Percentiles rank a stretch among this genome's conserved stretches.
phyloP scores from a whole-genome alignment of 2,797 vertebrate species.

The Acanthurus leucopareius region DNA sequence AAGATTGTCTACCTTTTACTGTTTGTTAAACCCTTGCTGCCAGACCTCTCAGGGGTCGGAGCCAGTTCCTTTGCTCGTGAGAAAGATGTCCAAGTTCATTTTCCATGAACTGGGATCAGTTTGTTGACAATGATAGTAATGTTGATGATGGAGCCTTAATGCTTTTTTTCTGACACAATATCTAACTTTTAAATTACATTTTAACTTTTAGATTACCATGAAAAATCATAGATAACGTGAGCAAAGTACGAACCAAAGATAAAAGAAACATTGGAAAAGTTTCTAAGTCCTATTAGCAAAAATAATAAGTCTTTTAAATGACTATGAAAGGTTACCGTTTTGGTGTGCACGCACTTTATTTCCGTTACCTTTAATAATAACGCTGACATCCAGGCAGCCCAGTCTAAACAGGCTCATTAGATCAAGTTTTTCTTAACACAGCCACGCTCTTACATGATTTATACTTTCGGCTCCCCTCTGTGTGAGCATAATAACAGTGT shows the following conservation, averaged over 20 bases:
- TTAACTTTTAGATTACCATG: background rate
- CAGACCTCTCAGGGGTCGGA: slow-evolving; percentile 36
- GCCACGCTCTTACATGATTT: slow-evolving; percentile 71
- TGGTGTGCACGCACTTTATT: background rate
- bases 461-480: slow-evolving; percentile 58
- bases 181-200: background rate
- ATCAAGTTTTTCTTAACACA: slow-evolving; percentile 16
- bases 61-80: slow-evolving; percentile 39
- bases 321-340: background rate
- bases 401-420: slow-evolving; percentile 13
- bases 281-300: background rate
- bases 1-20: slow-evolving; percentile 74
- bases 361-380: background rate
- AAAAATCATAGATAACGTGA: too few species aligned
- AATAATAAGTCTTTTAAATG: background rate
- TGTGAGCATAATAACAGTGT: slow-evolving; percentile 67
- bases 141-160: background rate
- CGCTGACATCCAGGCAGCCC: background rate
- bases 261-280: background rate
- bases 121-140: background rate
- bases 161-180: background rate
- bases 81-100: slow-evolving; percentile 26
- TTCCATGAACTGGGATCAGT: slow-evolving; percentile 9
- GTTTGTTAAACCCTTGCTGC: slow-evolving; percentile 80
- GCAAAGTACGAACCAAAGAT: background rate